Conservation (phyloP, 2,888 invertebrate genomes). For the Euproctis similis region DNA sequence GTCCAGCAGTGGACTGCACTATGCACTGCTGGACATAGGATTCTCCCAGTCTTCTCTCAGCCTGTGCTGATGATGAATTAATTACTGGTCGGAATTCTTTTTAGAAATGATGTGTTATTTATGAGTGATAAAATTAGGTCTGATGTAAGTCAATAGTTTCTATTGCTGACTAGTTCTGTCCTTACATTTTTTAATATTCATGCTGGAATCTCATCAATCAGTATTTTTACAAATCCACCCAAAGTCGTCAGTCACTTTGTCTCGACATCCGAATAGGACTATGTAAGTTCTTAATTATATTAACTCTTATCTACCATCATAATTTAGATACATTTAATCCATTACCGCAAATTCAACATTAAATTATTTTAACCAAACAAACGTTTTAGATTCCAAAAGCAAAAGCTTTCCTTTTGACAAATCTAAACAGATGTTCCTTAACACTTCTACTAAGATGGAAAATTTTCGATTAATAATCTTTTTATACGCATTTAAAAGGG, state of each 20-base stretch:
- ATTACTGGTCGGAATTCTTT: too few species aligned
- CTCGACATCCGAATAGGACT: background rate
- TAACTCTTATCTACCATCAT: background rate
- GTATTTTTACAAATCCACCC: background rate
- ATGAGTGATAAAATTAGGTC: too few species aligned
- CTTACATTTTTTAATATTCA: too few species aligned
- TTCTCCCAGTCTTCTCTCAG: too few species aligned
- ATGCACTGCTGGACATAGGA: too few species aligned
- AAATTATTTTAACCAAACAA: conserved; percentile 20
- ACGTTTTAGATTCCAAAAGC: conserved; percentile 18
- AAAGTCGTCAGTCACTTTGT: background rate
- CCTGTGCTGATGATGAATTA: too few species aligned
- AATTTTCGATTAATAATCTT: conserved; percentile 66
- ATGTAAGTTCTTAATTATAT: background rate
- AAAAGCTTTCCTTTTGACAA: conserved; percentile 34
- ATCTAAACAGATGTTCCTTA: conserved; percentile 40
- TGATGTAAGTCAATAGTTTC: too few species aligned
- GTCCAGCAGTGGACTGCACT: too few species aligned
- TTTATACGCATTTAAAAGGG: conserved; percentile 50
- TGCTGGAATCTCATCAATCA: too few species aligned
- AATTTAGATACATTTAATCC: background rate
- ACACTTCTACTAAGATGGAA: conserved; percentile 42
- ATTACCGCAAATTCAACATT: conserved; percentile 9
- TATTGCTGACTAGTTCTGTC: too few species aligned
- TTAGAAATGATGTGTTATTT: too few species aligned